phyloP scores from a whole-genome alignment of 2,888 invertebrate species.

The Andrena bucephala region DNA sequence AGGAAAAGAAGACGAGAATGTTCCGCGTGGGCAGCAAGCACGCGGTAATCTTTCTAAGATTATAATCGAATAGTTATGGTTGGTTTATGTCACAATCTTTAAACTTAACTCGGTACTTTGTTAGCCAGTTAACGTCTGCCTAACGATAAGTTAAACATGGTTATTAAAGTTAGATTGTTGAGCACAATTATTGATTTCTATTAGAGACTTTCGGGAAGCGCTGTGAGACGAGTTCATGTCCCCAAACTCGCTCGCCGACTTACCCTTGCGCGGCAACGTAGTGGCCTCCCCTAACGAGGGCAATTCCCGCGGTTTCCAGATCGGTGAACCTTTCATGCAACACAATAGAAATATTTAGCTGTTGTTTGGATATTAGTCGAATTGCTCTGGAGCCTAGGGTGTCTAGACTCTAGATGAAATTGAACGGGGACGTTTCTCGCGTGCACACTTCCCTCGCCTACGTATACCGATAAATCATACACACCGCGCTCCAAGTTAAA shows the following conservation, averaged over 20 bases:
- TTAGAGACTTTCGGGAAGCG: conserved; percentile 87
- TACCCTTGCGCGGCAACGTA: conserved; percentile 88
- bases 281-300: conserved; percentile 88
- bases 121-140: conserved; percentile 69
- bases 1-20: conserved; percentile 26
- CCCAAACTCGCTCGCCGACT: conserved; percentile 84
- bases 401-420: no score
- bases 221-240: conserved; percentile 86
- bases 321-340: conserved; percentile 93
- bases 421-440: no score
- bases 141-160: conserved; percentile 83
- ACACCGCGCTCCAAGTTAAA: no score
- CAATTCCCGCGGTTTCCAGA: conserved; percentile 98
- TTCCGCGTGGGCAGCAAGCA: conserved; percentile 67
- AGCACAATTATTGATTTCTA: conserved; percentile 86
- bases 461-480: no score
- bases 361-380: no score
- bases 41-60: conserved; percentile 40
- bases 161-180: conserved; percentile 85
- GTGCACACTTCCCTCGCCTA: no score
- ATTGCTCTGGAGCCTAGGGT: no score
- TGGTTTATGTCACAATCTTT: conserved; percentile 53
- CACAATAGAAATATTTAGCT: conserved; percentile 21
- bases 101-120: conserved; percentile 60
- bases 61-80: conserved; percentile 60